phyloP scores from a whole-genome alignment of 1,140 invertebrate species.

The Bombus cullumanus region DNA sequence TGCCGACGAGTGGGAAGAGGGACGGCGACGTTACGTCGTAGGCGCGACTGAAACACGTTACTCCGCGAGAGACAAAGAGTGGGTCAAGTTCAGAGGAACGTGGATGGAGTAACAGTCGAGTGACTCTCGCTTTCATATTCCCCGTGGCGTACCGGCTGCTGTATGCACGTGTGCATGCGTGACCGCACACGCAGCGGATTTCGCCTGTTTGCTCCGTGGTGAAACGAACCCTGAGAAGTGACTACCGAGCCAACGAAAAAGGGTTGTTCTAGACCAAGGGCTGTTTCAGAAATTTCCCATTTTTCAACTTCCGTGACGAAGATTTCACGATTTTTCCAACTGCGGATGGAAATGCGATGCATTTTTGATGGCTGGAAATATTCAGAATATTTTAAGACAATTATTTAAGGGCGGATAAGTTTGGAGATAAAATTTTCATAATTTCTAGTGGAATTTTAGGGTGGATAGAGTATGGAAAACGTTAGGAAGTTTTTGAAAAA shows the following conservation, averaged over 20 bases:
- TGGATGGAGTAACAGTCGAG: constrained; percentile 65
- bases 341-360: too few species aligned
- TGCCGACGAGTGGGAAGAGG: constrained; percentile 14
- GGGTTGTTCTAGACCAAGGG: neutral
- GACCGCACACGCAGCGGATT: constrained; percentile 23
- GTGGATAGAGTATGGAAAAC: too few species aligned
- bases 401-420: too few species aligned
- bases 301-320: neutral
- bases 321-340: neutral
- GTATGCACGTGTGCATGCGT: constrained; percentile 54
- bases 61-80: constrained; percentile 60
- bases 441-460: too few species aligned
- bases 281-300: neutral
- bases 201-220: neutral
- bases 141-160: constrained; percentile 23
- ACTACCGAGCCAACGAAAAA: neutral
- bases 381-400: too few species aligned
- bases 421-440: too few species aligned
- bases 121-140: constrained; percentile 70
- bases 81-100: constrained; percentile 72
- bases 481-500: too few species aligned
- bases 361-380: too few species aligned
- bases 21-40: neutral
- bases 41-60: constrained; percentile 14
- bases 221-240: neutral